Percentiles rank a stretch among this genome's conserved stretches.
Conservation (phyloP, 2,797 vertebrate genomes). For the Megaceryle alcyon region DNA sequence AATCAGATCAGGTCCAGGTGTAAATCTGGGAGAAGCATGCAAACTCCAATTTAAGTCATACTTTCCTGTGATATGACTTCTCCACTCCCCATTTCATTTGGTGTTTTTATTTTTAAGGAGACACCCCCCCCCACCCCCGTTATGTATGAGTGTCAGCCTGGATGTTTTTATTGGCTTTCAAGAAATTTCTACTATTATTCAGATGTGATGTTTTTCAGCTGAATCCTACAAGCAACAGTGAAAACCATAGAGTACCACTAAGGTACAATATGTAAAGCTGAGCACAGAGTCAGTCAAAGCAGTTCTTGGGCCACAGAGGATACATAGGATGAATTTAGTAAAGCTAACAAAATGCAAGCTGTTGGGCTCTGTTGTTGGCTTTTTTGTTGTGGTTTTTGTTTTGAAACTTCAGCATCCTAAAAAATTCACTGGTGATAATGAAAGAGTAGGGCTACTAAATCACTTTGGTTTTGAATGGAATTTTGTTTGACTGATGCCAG, state of each 20-base stretch:
- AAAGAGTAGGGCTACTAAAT: not conserved
- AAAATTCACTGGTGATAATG: not conserved
- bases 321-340: not conserved
- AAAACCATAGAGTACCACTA: not conserved
- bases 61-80: not conserved
- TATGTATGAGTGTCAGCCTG: not conserved
- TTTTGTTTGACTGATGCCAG: not conserved
- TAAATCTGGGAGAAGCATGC: not conserved
- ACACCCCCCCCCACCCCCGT: not conserved
- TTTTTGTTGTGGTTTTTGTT: not conserved
- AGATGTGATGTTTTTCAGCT: not conserved
- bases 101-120: not conserved
- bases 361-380: not conserved
- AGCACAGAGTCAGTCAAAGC: not conserved
- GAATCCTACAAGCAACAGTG: not conserved
- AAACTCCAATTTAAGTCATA: not conserved
- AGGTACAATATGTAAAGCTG: not conserved
- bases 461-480: not conserved
- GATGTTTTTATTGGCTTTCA: not conserved
- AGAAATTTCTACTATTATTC: not conserved
- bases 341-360: not conserved
- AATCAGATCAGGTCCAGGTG: not conserved
- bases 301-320: not conserved
- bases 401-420: not conserved
- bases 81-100: not conserved